Evolutionary conservation across 2,888 invertebrate species (phyloP).

Genomic region (Ophion obscuratus): DNA sequence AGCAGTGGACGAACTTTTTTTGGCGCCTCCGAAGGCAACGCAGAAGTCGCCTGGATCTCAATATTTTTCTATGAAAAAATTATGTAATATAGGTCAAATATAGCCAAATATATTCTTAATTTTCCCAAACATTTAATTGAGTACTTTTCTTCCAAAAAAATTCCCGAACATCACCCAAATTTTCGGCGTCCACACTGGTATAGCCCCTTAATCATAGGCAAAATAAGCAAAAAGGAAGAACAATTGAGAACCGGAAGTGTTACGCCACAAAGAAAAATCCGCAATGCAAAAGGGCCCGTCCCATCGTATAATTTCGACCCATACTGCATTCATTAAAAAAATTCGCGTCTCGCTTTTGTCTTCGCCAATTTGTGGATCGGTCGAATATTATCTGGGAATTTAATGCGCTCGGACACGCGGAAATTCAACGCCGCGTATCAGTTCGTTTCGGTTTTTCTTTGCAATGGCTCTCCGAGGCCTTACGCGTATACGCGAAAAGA

Average conservation of each 20-base stretch:
- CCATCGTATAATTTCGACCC: neutral
- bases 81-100: too few relatives aligned
- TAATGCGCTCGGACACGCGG: constrained; percentile 19
- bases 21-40: too few relatives aligned
- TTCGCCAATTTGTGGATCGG: constrained; percentile 17
- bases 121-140: too few relatives aligned
- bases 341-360: neutral
- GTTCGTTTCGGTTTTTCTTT: neutral
- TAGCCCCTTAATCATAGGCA: neutral
- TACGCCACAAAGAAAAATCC: neutral
- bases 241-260: neutral
- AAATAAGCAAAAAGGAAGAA: neutral
- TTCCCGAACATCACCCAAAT: too few relatives aligned
- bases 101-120: too few relatives aligned
- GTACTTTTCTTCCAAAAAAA: too few relatives aligned
- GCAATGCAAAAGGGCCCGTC: constrained; percentile 3
- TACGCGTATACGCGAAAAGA: neutral
- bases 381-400: constrained; percentile 37
- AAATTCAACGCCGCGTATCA: constrained; percentile 5
- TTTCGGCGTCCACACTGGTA: too few relatives aligned
- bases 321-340: neutral
- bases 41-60: too few relatives aligned
- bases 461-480: neutral
- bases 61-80: too few relatives aligned
- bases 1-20: too few relatives aligned